Evolutionary conservation across 1,140 invertebrate genomes (phyloP).

Genomic region (Drepana arcuata): DNA sequence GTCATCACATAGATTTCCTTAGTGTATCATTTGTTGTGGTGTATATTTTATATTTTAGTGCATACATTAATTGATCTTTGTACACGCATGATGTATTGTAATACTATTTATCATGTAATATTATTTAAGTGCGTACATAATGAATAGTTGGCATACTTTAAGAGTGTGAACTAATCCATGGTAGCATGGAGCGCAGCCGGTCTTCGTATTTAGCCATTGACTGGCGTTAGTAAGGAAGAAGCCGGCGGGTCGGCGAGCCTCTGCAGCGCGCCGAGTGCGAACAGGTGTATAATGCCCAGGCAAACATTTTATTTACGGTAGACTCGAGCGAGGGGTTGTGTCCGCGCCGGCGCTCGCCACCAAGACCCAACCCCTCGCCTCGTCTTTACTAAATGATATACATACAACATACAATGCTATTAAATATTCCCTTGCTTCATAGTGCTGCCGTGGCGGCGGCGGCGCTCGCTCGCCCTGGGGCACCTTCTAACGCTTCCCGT

Average conservation of each 20-base stretch:
- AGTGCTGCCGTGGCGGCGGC: constrained; percentile 25
- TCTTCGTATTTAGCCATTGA: constrained; percentile 30
- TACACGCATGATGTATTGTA: constrained; percentile 54
- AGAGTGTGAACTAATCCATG: constrained; percentile 37
- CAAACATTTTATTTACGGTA: constrained; percentile 44
- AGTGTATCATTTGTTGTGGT: constrained; percentile 47
- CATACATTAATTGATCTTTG: constrained; percentile 46
- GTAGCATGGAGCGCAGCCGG: constrained; percentile 35
- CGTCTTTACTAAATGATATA: constrained; percentile 36
- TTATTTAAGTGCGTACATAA: constrained; percentile 43
- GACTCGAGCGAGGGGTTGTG: constrained; percentile 25
- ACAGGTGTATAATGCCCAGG: constrained; percentile 58
- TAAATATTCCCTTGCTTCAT: constrained; percentile 65
- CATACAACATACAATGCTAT: constrained; percentile 52
- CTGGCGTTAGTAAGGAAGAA: constrained; percentile 30
- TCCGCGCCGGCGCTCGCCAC: not conserved
- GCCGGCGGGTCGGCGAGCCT: constrained; percentile 19
- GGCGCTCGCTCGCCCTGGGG: constrained; percentile 20
- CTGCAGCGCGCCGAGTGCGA: constrained; percentile 25
- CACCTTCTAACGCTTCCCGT: constrained; percentile 12
- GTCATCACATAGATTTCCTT: constrained; percentile 38
- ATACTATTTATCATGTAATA: constrained; percentile 39
- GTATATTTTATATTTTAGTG: constrained; percentile 51
- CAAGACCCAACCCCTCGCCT: constrained; percentile 25
- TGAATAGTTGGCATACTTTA: constrained; percentile 45